Base-by-base conservation (phyloP, 2,888 invertebrate genomes). In the Troides oblongomaculatus region DNA sequence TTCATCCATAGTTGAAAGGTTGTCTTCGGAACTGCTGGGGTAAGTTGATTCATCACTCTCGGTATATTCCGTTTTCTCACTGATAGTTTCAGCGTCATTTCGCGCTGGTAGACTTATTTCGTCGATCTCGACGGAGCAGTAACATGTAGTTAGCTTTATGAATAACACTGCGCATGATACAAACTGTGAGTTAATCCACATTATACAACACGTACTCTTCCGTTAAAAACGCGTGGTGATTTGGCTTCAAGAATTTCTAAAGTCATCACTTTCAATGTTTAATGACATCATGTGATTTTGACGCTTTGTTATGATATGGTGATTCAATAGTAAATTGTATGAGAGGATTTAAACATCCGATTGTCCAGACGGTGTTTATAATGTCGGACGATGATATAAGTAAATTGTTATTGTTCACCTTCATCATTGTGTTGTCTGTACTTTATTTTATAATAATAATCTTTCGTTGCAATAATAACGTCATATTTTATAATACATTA, bases 301-400 rank as follows among this genome's bases (percentile, higher is more conserved):
- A 61, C 53, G 61, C 25, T 25, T 46, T 69, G 60, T 69, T 69
- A 69, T 69, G 69, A 60, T 59, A 23, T 53, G 30, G 30, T 23
- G 18, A 43, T 64, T 61, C 60, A 61, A 64, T 69, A 60, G 68
- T 68, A 64, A 68, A 68, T 60, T 64, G 25, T 56, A 46, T 53
- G 18, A 46, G 8, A 50, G 53, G 5, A 25, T 25, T 61, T 50
- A 69, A 65, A 69, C 69, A 69, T 50, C 25, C 69, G 57, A 65
- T 69, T 69, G 64, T 69, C 56, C 7, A 43, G 60, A 36, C 53
- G 53, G n/a, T 53, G 56, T 58, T 68, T 36, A 57, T 68, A 46
- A 68, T 62, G 36, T 62, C 58, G 57, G 62, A n/a, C 18, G 21
- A 39, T 64, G 50, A 59, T 53, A 25, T 66, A 64, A 68, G 46